Conservation (phyloP, 2,888 invertebrate species). For the Amblyjoppa proteus region DNA sequence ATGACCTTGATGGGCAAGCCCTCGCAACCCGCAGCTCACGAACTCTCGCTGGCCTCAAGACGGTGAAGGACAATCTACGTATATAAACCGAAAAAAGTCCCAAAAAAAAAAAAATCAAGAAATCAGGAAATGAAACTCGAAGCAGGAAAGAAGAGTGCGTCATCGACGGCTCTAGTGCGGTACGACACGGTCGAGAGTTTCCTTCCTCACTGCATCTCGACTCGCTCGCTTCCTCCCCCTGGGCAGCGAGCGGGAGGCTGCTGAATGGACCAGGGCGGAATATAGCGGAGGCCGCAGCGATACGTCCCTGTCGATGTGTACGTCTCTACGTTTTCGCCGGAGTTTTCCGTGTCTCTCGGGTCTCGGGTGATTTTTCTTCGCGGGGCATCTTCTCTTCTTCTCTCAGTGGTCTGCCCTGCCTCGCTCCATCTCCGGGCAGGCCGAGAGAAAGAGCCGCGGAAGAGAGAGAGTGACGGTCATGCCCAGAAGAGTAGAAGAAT, state of each 20-base stretch:
- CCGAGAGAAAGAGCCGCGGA: not conserved
- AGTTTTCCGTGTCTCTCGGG: constrained; percentile 42
- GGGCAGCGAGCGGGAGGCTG: not conserved
- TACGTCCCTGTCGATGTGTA: not conserved
- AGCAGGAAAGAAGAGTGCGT: constrained; percentile 40
- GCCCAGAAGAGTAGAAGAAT: constrained; percentile 33
- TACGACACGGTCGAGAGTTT: not conserved
- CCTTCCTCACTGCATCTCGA: not conserved
- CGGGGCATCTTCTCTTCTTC: constrained; percentile 39
- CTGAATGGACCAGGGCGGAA: constrained; percentile 53
- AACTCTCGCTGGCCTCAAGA: constrained; percentile 4
- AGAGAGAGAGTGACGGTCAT: constrained; percentile 19
- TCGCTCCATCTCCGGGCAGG: constrained; percentile 37
- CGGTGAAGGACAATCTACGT: not conserved
- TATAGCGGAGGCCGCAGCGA: not conserved
- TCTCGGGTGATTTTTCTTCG: constrained; percentile 24
- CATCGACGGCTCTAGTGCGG: constrained; percentile 14
- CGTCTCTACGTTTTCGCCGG: constrained; percentile 19
- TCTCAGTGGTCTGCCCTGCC: constrained; percentile 12
- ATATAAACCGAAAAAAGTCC: not conserved
- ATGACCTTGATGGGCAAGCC: constrained; percentile 29
- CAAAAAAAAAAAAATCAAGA: not conserved
- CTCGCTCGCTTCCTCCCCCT: constrained; percentile 1
- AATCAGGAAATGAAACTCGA: constrained; percentile 18
- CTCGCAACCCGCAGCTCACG: constrained; percentile 4